These are phyloP conservation scores for Phodopus roborovskii DNA, from an alignment of 2,113 vertebrate genomes.

Conservation along the genomic window DNA sequence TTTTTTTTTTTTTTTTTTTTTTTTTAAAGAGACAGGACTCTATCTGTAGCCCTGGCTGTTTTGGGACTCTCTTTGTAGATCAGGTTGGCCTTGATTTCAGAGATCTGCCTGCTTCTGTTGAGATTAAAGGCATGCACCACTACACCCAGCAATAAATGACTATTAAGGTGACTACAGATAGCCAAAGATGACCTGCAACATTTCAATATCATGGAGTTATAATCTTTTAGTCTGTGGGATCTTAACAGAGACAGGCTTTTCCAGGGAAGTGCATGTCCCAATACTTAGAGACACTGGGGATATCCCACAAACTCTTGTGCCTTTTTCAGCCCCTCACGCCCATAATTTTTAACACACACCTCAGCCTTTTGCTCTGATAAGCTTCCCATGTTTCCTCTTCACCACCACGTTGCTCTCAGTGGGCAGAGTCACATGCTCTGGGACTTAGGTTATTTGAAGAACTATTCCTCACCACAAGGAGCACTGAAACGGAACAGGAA, in stretches of 20 bases:
- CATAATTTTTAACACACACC: neutral
- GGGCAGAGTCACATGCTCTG: neutral
- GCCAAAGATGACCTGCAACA: neutral
- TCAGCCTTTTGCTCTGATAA: neutral
- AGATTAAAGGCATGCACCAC: neutral
- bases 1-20: neutral
- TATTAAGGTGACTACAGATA: neutral
- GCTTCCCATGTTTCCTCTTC: neutral
- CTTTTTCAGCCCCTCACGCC: neutral
- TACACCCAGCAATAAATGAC: neutral
- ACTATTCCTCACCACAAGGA: constrained; percentile 56
- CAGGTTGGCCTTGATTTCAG: neutral
- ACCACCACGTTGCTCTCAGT: neutral
- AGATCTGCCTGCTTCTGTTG: neutral
- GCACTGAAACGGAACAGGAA: constrained; percentile 66
- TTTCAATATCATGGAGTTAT: neutral
- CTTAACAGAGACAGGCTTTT: neutral
- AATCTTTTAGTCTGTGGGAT: neutral
- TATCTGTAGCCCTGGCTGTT: neutral
- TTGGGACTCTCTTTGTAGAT: neutral
- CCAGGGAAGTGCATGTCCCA: neutral
- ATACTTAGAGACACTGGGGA: neutral
- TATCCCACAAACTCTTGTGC: neutral
- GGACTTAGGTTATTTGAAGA: constrained; percentile 53
- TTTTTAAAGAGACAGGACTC: neutral